A percentile compares a stretch with the other conserved stretches of the same genome.
Evolutionary conservation across 2,888 invertebrate species (phyloP).

Genomic region (Standfussiana lucernea): DNA sequence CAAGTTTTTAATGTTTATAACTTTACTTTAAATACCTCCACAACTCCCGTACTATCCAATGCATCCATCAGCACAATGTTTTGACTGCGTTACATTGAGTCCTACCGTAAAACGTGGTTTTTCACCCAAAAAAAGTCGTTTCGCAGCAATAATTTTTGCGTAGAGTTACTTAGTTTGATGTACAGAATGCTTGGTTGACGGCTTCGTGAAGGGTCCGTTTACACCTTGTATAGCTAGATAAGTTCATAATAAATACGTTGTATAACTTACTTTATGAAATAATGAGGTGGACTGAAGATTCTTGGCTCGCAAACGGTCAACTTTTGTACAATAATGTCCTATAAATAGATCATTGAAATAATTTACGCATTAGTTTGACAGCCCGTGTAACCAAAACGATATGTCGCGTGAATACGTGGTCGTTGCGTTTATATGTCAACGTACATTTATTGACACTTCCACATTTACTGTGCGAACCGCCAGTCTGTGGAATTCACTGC

Average conservation of each 20-base stretch:
- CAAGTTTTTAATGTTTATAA: not conserved
- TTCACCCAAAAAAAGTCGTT: not conserved
- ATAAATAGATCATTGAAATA: not conserved
- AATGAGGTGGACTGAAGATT: conserved; percentile 3
- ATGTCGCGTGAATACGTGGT: not conserved
- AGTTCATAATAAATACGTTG: not conserved
- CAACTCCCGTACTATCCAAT: not conserved
- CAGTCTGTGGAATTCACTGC: too few relatives aligned
- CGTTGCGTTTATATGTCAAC: too few relatives aligned
- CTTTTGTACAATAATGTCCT: not conserved
- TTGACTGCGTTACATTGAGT: not conserved
- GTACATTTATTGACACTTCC: too few relatives aligned
- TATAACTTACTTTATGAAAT: not conserved
- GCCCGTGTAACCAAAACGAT: not conserved
- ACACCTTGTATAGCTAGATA: not conserved
- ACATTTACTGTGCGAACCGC: too few relatives aligned
- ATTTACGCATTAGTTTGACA: not conserved
- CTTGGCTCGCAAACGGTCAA: conserved; percentile 16
- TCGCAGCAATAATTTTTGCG: not conserved
- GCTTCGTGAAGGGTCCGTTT: not conserved
- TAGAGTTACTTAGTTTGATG: not conserved
- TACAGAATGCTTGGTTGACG: not conserved
- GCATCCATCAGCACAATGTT: not conserved
- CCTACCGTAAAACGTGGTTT: not conserved
- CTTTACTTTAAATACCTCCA: not conserved